phyloP scores from a whole-genome alignment of 2,113 vertebrate species.

The Centropus unirufus region DNA sequence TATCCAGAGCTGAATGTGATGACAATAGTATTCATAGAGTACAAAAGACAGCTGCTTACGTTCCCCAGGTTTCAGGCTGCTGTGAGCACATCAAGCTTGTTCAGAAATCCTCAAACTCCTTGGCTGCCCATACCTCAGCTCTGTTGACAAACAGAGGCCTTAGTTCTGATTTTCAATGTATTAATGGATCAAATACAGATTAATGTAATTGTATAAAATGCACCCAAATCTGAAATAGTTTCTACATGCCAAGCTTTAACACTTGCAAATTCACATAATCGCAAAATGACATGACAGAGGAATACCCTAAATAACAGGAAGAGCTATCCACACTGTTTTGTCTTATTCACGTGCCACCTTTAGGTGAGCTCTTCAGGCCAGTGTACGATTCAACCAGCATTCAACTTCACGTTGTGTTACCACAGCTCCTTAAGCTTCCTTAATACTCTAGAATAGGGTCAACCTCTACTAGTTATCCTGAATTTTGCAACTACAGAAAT shows the following conservation, averaged over 20 bases:
- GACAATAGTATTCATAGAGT: not conserved
- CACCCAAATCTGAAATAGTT: not conserved
- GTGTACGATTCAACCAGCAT: not conserved
- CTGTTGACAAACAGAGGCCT: not conserved
- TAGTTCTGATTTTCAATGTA: not conserved
- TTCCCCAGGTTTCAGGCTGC: not conserved
- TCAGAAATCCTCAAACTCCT: not conserved
- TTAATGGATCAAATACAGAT: not conserved
- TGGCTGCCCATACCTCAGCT: not conserved
- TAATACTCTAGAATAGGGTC: not conserved
- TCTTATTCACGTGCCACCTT: not conserved
- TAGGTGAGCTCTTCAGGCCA: not conserved
- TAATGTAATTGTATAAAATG: not conserved
- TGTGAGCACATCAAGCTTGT: not conserved
- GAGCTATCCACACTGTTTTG: not conserved
- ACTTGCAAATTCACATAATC: not conserved
- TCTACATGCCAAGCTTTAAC: not conserved
- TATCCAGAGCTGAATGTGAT: not conserved
- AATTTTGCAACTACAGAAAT: not conserved
- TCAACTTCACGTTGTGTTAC: accelerated
- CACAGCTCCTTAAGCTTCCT: not conserved
- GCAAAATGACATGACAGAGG: not conserved
- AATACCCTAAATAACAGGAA: not conserved
- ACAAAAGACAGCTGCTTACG: not conserved
- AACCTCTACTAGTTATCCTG: not conserved